Evolutionary conservation across 1,140 invertebrate species (phyloP), one percentile per base, ranked within the genome.

Genomic region (Linepithema humile): DNA sequence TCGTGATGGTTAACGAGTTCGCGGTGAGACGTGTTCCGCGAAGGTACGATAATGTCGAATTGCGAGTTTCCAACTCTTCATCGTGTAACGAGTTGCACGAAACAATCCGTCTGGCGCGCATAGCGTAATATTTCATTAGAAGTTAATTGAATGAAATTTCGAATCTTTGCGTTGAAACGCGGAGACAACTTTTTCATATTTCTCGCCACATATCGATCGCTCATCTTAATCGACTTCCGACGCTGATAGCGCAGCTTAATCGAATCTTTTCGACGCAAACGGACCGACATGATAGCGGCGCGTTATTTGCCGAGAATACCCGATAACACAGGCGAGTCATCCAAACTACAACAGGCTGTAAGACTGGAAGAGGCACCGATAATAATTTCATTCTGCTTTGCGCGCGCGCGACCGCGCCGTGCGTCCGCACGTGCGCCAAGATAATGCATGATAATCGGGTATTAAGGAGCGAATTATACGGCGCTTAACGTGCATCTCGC

Each of bases 381-480:
- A 90, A 90, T 90, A 89, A 90, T 90, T 85, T 84, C 82, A 82
- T 87, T 69, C 72, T 57, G 73, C 72, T 90, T 87, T 55, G 62
- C 50, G 87, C 35, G 55, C 17, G 60, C 38, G 55, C 17, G 60
- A 26, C 55, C 26, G n/a, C 26, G 32, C 38, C 15, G 59, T 12
- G 17, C 55, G 60, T 29, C 26, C 23, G 74, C 35, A 45, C 75
- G 82, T 69, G 50, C 69, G 67, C 67, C 69, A 73, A 82, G 87
- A 85, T 90, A 90, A 87, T 90, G 75, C 62, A 88, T 85, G 87
- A 84, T 90, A 90, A 90, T 90, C 90, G 83, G 80, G 78, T 85
- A 87, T 89, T 90, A 90, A 89, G 83, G 83, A 85, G 84, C 87
- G 78, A 83, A 90, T 90, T 90, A 90, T 90, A 90, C 70, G 55